These are phyloP conservation scores for Lysandra coridon DNA, from an alignment of 2,888 invertebrate species.

Conservation along the genomic window DNA sequence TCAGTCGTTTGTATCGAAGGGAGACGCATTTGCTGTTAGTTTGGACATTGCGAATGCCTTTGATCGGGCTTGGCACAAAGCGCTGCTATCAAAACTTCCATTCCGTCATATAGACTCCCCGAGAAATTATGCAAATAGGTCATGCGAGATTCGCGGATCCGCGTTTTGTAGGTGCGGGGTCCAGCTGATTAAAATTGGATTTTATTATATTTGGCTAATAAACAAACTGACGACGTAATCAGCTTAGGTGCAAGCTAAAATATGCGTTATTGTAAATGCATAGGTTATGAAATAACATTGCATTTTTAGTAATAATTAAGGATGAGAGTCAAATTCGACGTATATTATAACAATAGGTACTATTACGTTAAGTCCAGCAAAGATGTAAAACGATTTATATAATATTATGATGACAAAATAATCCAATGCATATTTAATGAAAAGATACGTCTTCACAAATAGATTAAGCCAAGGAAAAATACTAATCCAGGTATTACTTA, in stretches of 20 bases:
- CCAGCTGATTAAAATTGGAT: background rate
- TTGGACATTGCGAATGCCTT: no score
- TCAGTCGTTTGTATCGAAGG: no score
- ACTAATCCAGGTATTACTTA: background rate
- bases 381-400: background rate
- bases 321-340: background rate
- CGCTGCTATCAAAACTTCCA: no score
- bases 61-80: no score
- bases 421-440: background rate
- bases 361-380: background rate
- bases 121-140: no score
- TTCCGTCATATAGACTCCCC: no score
- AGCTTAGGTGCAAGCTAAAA: background rate
- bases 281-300: background rate
- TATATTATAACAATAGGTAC: background rate
- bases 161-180: no score
- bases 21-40: no score
- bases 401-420: background rate
- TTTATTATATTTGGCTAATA: background rate
- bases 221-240: background rate
- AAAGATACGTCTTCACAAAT: background rate
- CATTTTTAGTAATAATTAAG: background rate
- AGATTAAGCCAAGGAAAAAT: slow-evolving; percentile 2
- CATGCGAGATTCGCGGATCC: no score
- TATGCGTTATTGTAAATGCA: background rate